phyloP scores from a whole-genome alignment of 2,888 invertebrate genomes.

The Sesia bembeciformis region DNA sequence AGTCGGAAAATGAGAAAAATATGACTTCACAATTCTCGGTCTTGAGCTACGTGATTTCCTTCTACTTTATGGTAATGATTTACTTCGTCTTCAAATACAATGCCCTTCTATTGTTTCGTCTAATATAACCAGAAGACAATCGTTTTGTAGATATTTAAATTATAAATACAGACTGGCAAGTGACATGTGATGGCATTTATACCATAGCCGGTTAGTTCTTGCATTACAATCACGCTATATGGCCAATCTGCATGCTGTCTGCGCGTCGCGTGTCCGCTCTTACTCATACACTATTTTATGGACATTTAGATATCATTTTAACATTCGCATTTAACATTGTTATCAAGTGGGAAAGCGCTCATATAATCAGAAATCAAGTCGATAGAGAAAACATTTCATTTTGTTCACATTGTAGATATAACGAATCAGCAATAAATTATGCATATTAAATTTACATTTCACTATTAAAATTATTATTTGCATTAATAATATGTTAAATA shows the following conservation, averaged over 20 bases:
- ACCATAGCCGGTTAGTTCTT: slow-evolving; percentile 58
- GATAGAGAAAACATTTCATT: no score
- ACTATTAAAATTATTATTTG: no score
- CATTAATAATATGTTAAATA: no score
- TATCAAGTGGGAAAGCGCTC: no score
- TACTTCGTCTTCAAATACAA: slow-evolving; percentile 31
- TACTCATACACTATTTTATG: slow-evolving; percentile 39
- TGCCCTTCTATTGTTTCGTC: slow-evolving; percentile 57
- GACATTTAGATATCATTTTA: no score
- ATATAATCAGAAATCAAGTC: no score
- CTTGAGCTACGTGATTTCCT: slow-evolving; percentile 56
- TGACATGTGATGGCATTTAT: slow-evolving; percentile 59
- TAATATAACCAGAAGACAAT: slow-evolving; percentile 55
- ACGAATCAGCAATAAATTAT: no score
- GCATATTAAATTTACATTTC: no score
- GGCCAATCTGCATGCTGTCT: slow-evolving; percentile 59
- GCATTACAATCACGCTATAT: slow-evolving; percentile 57
- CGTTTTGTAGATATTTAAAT: slow-evolving; percentile 52
- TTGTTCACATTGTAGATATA: no score
- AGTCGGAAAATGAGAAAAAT: slow-evolving; percentile 25
- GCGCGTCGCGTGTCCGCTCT: slow-evolving; percentile 59
- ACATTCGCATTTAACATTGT: no score
- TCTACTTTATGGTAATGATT: slow-evolving; percentile 38
- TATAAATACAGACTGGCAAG: slow-evolving; percentile 47
- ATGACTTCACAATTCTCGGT: slow-evolving; percentile 32